Evolutionary conservation across 2,797 vertebrate species (phyloP).

Genomic region (Acestrorhynchus altus): DNA sequence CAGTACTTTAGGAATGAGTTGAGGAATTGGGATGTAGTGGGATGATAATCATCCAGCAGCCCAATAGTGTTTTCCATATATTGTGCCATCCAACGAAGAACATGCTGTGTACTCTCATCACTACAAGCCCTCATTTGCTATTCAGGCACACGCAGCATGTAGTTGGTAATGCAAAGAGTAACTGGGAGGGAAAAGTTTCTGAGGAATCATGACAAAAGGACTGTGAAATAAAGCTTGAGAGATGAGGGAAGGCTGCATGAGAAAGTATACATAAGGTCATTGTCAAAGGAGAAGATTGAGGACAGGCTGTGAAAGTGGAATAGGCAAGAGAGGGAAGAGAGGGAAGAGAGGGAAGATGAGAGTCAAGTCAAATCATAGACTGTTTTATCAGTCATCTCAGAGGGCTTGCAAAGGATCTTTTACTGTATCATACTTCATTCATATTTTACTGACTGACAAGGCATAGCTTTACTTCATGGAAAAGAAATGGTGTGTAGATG

Average conservation of each 20-base stretch:
- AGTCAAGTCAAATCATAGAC: constrained; percentile 20
- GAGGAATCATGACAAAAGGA: constrained; percentile 10
- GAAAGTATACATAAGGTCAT: background rate
- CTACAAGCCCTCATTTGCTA: constrained; percentile 1
- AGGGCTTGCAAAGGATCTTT: background rate
- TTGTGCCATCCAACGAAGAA: no score
- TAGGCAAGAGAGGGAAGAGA: constrained; percentile 28
- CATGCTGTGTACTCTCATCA: background rate
- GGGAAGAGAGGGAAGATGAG: constrained; percentile 19
- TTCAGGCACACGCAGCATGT: background rate
- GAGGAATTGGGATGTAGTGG: no score
- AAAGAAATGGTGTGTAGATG: constrained; percentile 22
- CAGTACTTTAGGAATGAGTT: no score
- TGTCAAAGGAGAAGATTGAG: constrained; percentile 25
- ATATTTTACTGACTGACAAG: background rate
- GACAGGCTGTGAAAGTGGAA: constrained; percentile 13
- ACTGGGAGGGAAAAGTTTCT: background rate
- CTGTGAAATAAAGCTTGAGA: constrained; percentile 16
- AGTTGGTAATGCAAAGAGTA: constrained; percentile 16
- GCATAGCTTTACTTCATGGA: background rate
- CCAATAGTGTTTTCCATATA: no score
- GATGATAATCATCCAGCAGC: no score
- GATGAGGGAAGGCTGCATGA: constrained; percentile 3
- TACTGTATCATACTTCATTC: background rate
- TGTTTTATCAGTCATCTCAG: background rate